phyloP scores from a whole-genome alignment of 30 jellyfish, hydroid and myxozoan genomes.

The Nemopilema nomurai region DNA sequence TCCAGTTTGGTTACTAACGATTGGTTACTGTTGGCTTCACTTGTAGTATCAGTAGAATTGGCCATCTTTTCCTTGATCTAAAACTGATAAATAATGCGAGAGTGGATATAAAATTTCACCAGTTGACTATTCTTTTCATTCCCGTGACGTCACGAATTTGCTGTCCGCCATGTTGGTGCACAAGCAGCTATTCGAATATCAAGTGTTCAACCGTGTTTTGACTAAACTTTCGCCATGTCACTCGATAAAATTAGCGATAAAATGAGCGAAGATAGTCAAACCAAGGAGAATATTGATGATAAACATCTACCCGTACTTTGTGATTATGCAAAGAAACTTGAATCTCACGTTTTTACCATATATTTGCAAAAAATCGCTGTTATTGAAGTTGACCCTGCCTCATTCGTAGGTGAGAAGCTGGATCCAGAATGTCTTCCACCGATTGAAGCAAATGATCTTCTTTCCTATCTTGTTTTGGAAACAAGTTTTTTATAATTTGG shows the following conservation, averaged over 20 bases:
- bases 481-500: slow-evolving; percentile 47
- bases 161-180: neutral
- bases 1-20: too few relatives aligned
- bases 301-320: neutral
- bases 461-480: slow-evolving; percentile 48
- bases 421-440: slow-evolving; percentile 59
- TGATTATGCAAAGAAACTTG: slow-evolving; percentile 22
- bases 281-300: neutral
- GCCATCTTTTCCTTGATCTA: too few relatives aligned
- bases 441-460: slow-evolving; percentile 41
- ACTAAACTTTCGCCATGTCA: neutral
- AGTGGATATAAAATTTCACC: too few relatives aligned
- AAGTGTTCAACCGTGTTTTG: neutral
- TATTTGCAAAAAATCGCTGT: slow-evolving; percentile 20
- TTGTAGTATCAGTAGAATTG: too few relatives aligned
- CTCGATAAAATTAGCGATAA: neutral
- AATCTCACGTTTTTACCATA: slow-evolving; percentile 17
- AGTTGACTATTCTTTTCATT: neutral
- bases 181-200: neutral
- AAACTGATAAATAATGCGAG: too few relatives aligned
- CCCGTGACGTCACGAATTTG: neutral
- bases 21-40: too few relatives aligned
- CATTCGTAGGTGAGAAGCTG: slow-evolving; percentile 7
- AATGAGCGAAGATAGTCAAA: neutral
- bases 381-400: slow-evolving; percentile 55